Evolutionary conservation across 2,888 invertebrate species (phyloP).

Genomic region (Thalpophila matura): DNA sequence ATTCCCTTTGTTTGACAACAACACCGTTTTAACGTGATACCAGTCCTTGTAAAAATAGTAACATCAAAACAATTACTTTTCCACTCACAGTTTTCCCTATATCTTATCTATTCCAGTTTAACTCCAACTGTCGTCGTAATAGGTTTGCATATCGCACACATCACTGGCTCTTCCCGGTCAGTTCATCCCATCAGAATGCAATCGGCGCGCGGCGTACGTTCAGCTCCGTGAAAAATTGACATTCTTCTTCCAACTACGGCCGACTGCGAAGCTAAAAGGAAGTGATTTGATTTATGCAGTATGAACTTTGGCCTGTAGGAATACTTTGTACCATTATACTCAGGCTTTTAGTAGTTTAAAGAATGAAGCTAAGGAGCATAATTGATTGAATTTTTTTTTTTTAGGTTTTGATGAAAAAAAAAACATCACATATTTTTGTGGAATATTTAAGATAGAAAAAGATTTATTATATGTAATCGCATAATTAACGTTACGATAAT

Average conservation of each 20-base stretch:
- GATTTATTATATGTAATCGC: too few species aligned
- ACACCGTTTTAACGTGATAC: too few species aligned
- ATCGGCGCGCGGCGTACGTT: constrained; percentile 24
- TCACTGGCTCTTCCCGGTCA: constrained; percentile 26
- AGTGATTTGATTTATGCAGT: constrained; percentile 26
- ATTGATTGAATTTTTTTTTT: background rate
- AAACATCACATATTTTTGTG: too few species aligned
- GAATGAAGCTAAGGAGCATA: background rate
- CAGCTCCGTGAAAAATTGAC: constrained; percentile 45
- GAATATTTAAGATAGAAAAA: too few species aligned
- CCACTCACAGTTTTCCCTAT: background rate
- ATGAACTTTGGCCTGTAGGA: constrained; percentile 1
- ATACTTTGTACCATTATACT: constrained; percentile 5
- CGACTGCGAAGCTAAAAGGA: constrained; percentile 20
- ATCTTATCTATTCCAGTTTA: constrained; percentile 1
- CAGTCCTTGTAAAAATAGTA: background rate
- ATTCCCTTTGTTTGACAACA: too few species aligned
- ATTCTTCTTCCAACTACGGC: constrained; percentile 42
- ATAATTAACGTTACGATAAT: too few species aligned
- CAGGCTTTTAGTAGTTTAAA: background rate
- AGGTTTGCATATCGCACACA: constrained; percentile 32
- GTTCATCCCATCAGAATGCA: constrained; percentile 55
- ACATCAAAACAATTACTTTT: background rate
- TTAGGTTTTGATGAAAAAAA: too few species aligned
- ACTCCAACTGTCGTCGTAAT: constrained; percentile 18